These are phyloP conservation scores for Phasianus colchicus DNA, from an alignment of 2,113 vertebrate species.

Conservation along the genomic window DNA sequence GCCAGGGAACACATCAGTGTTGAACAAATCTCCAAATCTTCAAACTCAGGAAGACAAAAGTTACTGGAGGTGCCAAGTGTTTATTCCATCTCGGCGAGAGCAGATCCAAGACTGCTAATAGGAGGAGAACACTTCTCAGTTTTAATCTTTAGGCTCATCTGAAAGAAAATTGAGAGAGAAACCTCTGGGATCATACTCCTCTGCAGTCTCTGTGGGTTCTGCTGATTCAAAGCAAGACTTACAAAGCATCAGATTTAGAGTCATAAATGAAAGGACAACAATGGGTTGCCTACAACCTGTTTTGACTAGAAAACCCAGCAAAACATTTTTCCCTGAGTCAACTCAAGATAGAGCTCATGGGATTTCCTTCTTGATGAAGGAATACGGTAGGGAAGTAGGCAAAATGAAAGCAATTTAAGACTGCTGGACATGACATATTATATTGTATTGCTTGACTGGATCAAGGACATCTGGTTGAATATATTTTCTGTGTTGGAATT, in stretches of 20 bases:
- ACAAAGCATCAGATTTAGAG: neutral
- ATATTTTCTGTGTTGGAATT: neutral
- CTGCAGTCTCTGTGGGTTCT: neutral
- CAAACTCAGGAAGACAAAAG: accelerated
- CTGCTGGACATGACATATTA: neutral
- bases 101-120: neutral
- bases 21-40: neutral
- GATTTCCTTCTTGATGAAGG: neutral
- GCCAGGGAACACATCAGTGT: too few species aligned
- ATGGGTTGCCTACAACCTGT: neutral
- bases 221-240: neutral
- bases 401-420: neutral
- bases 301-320: neutral
- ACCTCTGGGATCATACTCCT: neutral
- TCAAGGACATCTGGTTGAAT: neutral
- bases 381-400: neutral
- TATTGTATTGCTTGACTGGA: neutral
- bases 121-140: neutral
- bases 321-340: neutral
- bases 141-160: neutral
- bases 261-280: neutral
- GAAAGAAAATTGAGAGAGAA: neutral
- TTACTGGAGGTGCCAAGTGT: neutral
- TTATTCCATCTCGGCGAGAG: neutral
- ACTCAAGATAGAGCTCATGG: neutral